phyloP scores from a whole-genome alignment of 2,113 vertebrate genomes.

The Oncorhynchus kisutch region DNA sequence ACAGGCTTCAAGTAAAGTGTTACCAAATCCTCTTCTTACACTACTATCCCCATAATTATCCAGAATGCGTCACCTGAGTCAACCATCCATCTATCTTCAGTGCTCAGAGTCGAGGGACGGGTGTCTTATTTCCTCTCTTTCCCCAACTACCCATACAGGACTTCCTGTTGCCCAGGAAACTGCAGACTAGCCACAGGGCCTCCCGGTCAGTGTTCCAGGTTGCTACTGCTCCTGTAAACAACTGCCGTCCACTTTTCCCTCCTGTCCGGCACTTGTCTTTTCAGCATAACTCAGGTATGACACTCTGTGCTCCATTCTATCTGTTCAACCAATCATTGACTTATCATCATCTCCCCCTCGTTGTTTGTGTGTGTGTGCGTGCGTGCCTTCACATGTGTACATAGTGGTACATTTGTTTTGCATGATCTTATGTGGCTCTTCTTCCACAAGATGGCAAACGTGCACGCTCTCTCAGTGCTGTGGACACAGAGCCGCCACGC shows the following conservation, averaged over 20 bases:
- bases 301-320: not conserved
- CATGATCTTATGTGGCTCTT: not conserved
- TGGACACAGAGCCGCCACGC: constrained; percentile 8
- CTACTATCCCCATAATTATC: not conserved
- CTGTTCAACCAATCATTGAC: not conserved
- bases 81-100: not conserved
- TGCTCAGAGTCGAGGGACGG: constrained; percentile 7
- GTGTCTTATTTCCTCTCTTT: constrained; percentile 16
- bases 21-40: not conserved
- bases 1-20: no score
- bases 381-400: no score
- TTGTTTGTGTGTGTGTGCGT: no score
- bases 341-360: not conserved
- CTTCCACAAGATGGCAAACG: constrained; percentile 24
- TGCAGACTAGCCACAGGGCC: constrained; percentile 39
- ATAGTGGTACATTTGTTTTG: not conserved
- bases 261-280: constrained; percentile 60
- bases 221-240: constrained; percentile 23
- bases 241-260: constrained; percentile 52
- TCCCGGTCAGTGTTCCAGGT: not conserved
- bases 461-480: constrained; percentile 23
- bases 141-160: constrained; percentile 52
- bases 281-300: constrained; percentile 46
- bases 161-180: constrained; percentile 68
- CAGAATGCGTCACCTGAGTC: not conserved